phyloP scores from a whole-genome alignment of 2,113 vertebrate species.

The Microcebus tavaratra region DNA sequence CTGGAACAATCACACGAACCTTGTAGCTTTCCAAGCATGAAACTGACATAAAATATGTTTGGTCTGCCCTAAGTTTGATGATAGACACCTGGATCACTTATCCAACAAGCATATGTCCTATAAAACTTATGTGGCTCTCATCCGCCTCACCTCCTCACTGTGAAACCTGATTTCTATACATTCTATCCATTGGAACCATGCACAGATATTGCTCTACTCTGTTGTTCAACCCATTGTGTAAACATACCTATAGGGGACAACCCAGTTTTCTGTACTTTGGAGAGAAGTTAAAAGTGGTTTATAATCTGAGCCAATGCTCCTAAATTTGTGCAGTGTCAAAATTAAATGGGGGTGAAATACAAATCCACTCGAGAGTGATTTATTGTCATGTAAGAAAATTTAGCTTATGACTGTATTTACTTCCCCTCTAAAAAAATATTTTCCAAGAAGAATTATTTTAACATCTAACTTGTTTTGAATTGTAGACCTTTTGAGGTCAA shows the following conservation, averaged over 20 bases:
- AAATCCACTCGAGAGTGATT: not conserved
- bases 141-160: not conserved
- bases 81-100: not conserved
- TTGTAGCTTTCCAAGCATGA: not conserved
- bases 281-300: not conserved
- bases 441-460: not conserved
- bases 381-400: not conserved
- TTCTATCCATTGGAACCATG: not conserved
- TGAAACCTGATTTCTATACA: not conserved
- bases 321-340: not conserved
- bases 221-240: not conserved
- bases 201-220: not conserved
- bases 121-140: not conserved
- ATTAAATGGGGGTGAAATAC: not conserved
- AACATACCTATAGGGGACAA: not conserved
- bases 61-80: not conserved
- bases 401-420: not conserved
- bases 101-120: not conserved
- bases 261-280: not conserved
- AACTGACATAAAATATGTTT: not conserved
- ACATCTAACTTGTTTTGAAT: not conserved
- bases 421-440: not conserved
- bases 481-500: too few species aligned
- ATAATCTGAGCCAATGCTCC: not conserved
- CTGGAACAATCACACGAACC: not conserved